Base-by-base conservation (phyloP, 2,888 invertebrate genomes). In the Drosophila barbarae region DNA sequence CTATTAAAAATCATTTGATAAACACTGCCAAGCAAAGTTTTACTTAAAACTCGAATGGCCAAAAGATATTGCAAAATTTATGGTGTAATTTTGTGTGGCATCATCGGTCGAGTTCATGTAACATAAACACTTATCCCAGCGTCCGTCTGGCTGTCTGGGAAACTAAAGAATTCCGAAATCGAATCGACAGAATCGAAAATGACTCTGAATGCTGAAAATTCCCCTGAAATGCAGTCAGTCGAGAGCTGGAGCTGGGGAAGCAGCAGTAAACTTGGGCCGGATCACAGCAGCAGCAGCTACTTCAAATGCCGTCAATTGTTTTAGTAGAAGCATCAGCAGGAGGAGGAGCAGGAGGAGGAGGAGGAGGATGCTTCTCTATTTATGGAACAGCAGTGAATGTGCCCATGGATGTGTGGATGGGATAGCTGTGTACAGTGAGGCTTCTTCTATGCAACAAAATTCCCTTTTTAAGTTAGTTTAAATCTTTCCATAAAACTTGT, bases 261-360 rank as follows among this genome's bases (percentile, higher is more conserved):
- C 32, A 44, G 61, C 32, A 5, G 26, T 26, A 26, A 26, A 26
- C 26, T 26, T 35, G 57, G 57, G 46, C 58, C 68, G 30, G 3
- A 26, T 1, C 32, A n/a, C n/a, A 32, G 13, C 9, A 18, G 10
- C 15, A 8, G 73, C 69, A 70, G 73, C 69, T 71, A 71, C 78
- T 79, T 82, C 67, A 84, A 85, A 79, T 77, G 74, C 65, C 73
- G 72, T 67, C 84, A 83, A 74, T 85, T 85, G 85, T 85, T 80
- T 78, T 75, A 67, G 39, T 10, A 18, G 38, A 10, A 36, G 13
- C 7, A 21, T 44, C 23, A 36, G 58, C 2, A 41, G n/a, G 8
- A 35, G 35, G 56, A 57, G 35, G n/a, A 21, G 15, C 1, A 15
- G 21, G 21, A 41, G 35, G n/a, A 21, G 15, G 4, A 15, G 21